Percentiles rank a stretch among this genome's conserved stretches.
Evolutionary conservation across 1,140 invertebrate species (phyloP).

Genomic region (Rhagoletis pomonella): DNA sequence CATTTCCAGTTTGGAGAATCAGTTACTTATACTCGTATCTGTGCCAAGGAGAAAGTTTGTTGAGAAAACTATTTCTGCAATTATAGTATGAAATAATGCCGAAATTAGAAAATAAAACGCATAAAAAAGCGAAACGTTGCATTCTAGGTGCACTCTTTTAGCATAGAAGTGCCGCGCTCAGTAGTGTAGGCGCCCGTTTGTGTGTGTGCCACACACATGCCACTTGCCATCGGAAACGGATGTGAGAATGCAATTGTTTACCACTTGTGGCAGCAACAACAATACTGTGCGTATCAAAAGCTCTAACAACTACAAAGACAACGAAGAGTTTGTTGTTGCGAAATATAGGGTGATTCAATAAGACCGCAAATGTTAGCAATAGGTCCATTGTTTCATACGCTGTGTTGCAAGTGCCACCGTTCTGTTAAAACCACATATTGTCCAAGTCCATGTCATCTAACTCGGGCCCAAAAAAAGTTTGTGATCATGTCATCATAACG

Average conservation of each 20-base stretch:
- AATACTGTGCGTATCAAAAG: not conserved
- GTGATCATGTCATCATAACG: too few species aligned
- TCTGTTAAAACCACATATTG: too few species aligned
- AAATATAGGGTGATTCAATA: too few species aligned
- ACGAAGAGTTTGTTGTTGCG: not conserved
- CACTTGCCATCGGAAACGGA: slow-evolving; percentile 7
- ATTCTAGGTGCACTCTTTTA: not conserved
- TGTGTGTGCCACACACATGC: not conserved
- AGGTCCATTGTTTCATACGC: too few species aligned
- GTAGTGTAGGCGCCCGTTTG: not conserved
- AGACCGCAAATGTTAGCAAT: too few species aligned
- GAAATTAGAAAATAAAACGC: slow-evolving; percentile 60
- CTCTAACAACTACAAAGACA: not conserved
- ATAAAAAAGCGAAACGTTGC: not conserved
- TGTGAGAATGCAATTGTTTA: slow-evolving; percentile 34
- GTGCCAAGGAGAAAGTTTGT: slow-evolving; percentile 53
- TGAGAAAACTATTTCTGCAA: slow-evolving; percentile 46
- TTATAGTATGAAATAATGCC: slow-evolving; percentile 64
- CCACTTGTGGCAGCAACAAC: not conserved
- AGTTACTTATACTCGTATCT: not conserved
- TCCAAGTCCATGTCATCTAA: too few species aligned
- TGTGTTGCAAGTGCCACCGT: too few species aligned
- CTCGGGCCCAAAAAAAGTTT: too few species aligned
- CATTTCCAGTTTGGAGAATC: too few species aligned
- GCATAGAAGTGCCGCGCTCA: not conserved